phyloP scores from a whole-genome alignment of 2,113 vertebrate species.

The Geococcyx californianus region DNA sequence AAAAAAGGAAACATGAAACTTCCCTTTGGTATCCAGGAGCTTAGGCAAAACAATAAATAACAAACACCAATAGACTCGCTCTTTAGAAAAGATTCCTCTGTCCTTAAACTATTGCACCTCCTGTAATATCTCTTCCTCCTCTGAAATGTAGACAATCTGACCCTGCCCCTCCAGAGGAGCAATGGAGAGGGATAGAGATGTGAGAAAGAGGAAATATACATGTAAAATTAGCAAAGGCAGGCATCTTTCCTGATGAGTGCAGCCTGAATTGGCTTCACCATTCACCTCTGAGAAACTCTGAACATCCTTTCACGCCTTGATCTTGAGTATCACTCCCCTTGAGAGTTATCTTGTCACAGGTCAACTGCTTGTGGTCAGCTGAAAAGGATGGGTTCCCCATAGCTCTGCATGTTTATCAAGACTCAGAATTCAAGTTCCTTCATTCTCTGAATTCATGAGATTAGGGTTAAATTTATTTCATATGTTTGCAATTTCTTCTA shows the following conservation, averaged over 20 bases:
- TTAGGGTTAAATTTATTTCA: neutral
- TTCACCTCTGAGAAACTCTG: neutral
- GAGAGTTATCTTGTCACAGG: neutral
- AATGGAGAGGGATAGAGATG: neutral
- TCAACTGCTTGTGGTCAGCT: neutral
- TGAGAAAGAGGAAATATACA: neutral
- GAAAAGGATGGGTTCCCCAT: neutral
- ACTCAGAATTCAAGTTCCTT: neutral
- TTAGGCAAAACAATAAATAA: neutral
- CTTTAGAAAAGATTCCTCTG: neutral
- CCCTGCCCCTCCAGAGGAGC: fast-evolving
- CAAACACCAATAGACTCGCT: neutral
- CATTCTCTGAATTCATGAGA: neutral
- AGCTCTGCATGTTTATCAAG: neutral
- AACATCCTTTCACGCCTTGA: neutral
- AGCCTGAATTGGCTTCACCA: neutral
- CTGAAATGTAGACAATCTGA: neutral
- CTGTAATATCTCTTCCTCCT: no score
- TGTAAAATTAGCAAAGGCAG: neutral
- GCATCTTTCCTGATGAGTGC: fast-evolving
- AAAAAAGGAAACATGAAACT: neutral
- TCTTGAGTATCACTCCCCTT: neutral
- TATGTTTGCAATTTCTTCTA: neutral
- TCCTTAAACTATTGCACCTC: neutral
- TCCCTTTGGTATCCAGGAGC: neutral